Evolutionary conservation across 2,113 vertebrate genomes (phyloP), one percentile per base, ranked within the genome.

Genomic region (Cinclus cinclus): DNA sequence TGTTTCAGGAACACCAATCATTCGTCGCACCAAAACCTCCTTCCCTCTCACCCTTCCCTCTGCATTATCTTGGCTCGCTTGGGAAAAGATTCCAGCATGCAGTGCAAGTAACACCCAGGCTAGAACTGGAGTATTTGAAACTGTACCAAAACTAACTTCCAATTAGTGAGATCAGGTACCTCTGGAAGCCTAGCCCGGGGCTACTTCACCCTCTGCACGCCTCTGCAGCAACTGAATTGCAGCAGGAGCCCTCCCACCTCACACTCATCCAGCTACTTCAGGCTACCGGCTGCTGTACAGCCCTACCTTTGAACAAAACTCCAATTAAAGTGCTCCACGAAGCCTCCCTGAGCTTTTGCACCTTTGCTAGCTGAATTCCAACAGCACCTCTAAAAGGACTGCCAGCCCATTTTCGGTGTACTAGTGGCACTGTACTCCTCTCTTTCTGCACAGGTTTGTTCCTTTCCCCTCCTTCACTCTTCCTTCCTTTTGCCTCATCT

Each of bases 101-200:
- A 63, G 28, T 1, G 1, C 3, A 2, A 73, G 87, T 85, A 97
- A 94, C 94, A 94, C 89, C 88, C 88, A 77, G 56, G 55, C 83
- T 67, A 30, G 39, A 90, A 74, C 33, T 2, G 59, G 31, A 87
- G 60, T 11, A 25, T 84, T 70, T 96, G 96, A 96, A 95, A 63
- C 6, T 1, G 68, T 39, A 92, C 95, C 95, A 93, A 95, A 90
- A 93, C 91, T 87, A 90, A 94, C 94, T 96, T 87, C 86, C 89
- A 90, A 2, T 27, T 27, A 77, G 68, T 89, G 77, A 90, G 60
- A 76, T 73, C 59, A 63, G 86, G 86, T 35, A 93, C 76, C 83
- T 86, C 83, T 76, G 80, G 83, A 92, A 97, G 86, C 64, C 35
- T 80, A 69, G 64, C 89, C 76, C 0, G 0, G 76, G 60, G 94